phyloP scores from a whole-genome alignment of 2,888 invertebrate species.

The Drosophila fungiperda region DNA sequence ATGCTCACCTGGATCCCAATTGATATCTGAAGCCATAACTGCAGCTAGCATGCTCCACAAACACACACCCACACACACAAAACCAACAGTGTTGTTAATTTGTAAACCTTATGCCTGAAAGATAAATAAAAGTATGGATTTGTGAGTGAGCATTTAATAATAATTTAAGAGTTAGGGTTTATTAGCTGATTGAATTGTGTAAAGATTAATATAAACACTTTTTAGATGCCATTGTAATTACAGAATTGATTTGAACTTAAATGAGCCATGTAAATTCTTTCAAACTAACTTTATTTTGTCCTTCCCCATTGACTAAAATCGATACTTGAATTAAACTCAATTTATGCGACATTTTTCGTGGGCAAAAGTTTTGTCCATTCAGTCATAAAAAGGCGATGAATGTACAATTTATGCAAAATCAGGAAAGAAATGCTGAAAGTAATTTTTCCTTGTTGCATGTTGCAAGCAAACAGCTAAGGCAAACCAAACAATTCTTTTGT shows the following conservation, averaged over 20 bases:
- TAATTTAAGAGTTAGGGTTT: background rate
- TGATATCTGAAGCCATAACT: constrained; percentile 85
- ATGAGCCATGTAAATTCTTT: background rate
- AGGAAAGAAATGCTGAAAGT: constrained; percentile 29
- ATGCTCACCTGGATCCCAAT: constrained; percentile 85
- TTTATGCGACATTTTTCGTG: constrained; percentile 14
- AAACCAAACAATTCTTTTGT: constrained; percentile 11
- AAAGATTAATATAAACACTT: background rate
- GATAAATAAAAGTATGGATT: background rate
- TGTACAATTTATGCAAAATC: constrained; percentile 6
- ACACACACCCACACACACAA: constrained; percentile 8
- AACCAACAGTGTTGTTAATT: constrained; percentile 3
- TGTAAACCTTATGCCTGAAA: constrained; percentile 8
- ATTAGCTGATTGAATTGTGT: background rate
- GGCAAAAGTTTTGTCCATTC: constrained; percentile 34
- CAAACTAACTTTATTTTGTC: background rate
- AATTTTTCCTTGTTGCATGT: constrained; percentile 31
- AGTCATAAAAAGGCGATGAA: constrained; percentile 38
- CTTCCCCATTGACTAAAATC: constrained; percentile 45
- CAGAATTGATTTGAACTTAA: background rate
- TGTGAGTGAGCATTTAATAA: background rate
- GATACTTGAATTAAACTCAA: constrained; percentile 48
- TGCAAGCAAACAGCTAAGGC: too few species aligned
- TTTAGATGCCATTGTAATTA: background rate
- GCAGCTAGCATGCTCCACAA: constrained; percentile 83